Evolutionary conservation across 2,113 vertebrate genomes (phyloP), one percentile per base, ranked within the genome.

Genomic region (Brachionichthys hirsutus): DNA sequence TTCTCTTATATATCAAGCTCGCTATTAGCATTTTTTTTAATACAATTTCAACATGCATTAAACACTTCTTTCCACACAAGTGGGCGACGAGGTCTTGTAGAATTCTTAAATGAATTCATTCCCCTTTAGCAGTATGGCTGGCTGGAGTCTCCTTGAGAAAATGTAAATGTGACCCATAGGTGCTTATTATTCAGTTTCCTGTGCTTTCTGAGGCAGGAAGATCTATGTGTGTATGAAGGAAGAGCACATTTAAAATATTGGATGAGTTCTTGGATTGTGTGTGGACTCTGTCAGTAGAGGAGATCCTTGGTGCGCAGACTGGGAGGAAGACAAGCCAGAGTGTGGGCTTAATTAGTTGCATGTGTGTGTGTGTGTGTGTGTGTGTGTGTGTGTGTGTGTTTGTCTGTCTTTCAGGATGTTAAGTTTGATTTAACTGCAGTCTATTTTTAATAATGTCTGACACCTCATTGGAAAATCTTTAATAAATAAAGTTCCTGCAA

Each of bases 141-240:
- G 55, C 42, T 35, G 13, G 4, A 50, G 44, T 52, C 19, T 16
- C 49, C 66, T 63, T 75, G 48, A 78, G 62, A 22, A 81, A 75
- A 80, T 73, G 59, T 73, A 64, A 74, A 59, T 7, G n/a, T 67
- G 43, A 75, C 58, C 65, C 57, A 52, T 6, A 49, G 60, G 64
- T 71, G n/a, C n/a, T n/a, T n/a, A 69, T 40, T 56, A 74, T 18
- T 13, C 46, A 48, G 34, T 62, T 70, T 67, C 36, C 24, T 47
- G 22, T 16, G n/a, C 24, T 60, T 66, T 17, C 54, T 12, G 35
- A 38, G 38, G 42, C 49, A 17, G 36, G 8, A 17, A 47, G 17
- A n/a, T 72, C 41, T 62, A 15, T 67, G 30, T 56, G 20, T 19
- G 49, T 67, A 50, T n/a, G n/a, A n/a, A n/a, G n/a, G n/a, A n/a